These are phyloP conservation scores for Chrysomallon squamiferum DNA, from an alignment of 1,140 invertebrate species.

Conservation along the genomic window DNA sequence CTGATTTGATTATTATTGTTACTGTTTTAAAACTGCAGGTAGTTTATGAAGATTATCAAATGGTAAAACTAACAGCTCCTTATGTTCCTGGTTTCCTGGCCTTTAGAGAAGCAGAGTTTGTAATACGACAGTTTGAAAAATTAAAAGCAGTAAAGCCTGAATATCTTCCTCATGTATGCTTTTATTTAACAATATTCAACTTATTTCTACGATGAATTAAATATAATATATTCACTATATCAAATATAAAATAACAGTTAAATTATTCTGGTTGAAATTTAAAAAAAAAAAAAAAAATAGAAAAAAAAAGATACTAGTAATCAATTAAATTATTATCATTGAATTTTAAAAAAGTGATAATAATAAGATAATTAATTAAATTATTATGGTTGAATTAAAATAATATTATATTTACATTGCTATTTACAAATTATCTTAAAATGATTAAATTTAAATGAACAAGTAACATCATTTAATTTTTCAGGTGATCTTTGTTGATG, in stretches of 20 bases:
- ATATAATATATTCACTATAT: background rate
- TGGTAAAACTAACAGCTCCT: slow-evolving; percentile 57
- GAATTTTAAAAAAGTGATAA: background rate
- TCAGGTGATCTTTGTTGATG: slow-evolving; percentile 64
- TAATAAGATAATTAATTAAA: background rate
- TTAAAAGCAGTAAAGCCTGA: slow-evolving; percentile 53
- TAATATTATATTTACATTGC: too few species aligned
- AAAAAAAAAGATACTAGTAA: background rate
- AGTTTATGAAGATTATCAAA: slow-evolving; percentile 56
- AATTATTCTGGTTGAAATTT: background rate
- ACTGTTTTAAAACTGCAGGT: slow-evolving; percentile 35
- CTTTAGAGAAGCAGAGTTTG: slow-evolving; percentile 62
- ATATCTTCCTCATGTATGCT: slow-evolving; percentile 60
- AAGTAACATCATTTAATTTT: too few species aligned
- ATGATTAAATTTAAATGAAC: background rate
- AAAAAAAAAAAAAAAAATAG: background rate
- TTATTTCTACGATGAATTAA: background rate
- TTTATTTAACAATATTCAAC: too few species aligned
- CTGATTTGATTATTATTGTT: too few species aligned
- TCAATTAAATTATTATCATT: background rate
- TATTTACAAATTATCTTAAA: background rate
- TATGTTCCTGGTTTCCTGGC: slow-evolving; percentile 65
- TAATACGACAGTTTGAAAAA: slow-evolving; percentile 51
- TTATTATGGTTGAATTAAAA: too few species aligned
- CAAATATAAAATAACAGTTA: background rate